Evolutionary conservation across 2,888 invertebrate species (phyloP).

Genomic region (Petrolisthes manimaculis): DNA sequence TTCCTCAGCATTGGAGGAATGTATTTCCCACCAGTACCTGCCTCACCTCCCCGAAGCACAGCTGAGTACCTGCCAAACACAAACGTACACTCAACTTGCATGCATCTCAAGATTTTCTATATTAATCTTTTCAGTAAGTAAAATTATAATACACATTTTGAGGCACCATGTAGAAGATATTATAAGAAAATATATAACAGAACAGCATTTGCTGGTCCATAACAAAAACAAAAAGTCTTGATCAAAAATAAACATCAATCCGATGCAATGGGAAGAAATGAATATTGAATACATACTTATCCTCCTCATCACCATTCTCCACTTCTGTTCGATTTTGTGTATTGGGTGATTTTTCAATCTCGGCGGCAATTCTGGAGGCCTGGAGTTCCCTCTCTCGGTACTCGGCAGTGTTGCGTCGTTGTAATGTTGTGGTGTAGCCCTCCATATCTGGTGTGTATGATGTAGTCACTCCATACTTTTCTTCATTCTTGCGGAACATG

Average conservation of each 20-base stretch:
- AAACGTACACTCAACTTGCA: background rate
- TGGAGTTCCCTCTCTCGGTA: constrained; percentile 81
- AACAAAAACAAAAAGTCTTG: no score
- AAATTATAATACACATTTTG: no score
- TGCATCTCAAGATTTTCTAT: no score
- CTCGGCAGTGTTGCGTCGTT: constrained; percentile 81
- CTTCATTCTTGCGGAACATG: constrained; percentile 95
- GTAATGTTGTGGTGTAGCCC: constrained; percentile 91
- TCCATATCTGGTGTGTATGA: constrained; percentile 91
- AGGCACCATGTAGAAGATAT: background rate
- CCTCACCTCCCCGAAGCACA: constrained; percentile 77
- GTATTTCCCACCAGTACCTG: constrained; percentile 66
- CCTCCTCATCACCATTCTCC: constrained; percentile 82
- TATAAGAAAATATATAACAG: background rate
- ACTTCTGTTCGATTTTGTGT: constrained; percentile 86
- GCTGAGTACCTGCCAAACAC: constrained; percentile 79
- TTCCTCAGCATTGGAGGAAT: constrained; percentile 55
- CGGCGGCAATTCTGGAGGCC: constrained; percentile 90
- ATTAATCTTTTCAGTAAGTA: no score
- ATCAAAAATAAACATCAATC: no score
- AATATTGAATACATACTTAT: constrained; percentile 41
- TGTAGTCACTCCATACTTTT: constrained; percentile 90
- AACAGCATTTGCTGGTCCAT: no score
- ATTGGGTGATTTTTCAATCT: constrained; percentile 88
- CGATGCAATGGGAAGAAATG: background rate